These are phyloP conservation scores for Tetrao urogallus DNA, from an alignment of 2,113 vertebrate genomes.

Conservation along the genomic window DNA sequence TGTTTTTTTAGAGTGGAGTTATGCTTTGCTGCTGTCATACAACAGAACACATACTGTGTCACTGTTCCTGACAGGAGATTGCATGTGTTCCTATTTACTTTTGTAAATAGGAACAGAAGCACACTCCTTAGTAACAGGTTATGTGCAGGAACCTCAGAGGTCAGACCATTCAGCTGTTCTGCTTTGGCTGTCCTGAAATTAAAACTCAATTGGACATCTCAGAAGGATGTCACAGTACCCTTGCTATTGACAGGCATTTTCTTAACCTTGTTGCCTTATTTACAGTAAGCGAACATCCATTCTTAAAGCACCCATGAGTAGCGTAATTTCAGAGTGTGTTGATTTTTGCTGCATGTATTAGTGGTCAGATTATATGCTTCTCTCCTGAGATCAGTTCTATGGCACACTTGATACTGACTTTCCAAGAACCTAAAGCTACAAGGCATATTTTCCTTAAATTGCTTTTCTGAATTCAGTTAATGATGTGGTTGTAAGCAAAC, in stretches of 20 bases:
- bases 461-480: neutral
- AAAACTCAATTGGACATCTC: neutral
- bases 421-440: neutral
- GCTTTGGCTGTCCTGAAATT: slow-evolving; percentile 9
- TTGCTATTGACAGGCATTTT: slow-evolving; percentile 21
- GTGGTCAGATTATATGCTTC: neutral
- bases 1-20: neutral
- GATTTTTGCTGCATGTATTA: neutral
- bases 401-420: neutral
- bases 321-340: neutral
- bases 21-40: slow-evolving; percentile 29
- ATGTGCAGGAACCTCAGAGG: neutral
- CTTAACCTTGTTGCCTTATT: slow-evolving; percentile 68
- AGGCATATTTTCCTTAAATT: neutral
- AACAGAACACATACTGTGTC: neutral
- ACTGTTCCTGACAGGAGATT: slow-evolving; percentile 28
- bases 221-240: neutral
- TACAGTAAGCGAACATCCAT: neutral
- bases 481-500: neutral
- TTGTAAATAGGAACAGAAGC: neutral
- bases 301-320: slow-evolving; percentile 32
- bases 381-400: neutral
- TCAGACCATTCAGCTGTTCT: slow-evolving; percentile 9
- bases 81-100: slow-evolving; percentile 26
- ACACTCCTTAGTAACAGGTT: slow-evolving; percentile 34